Percentiles rank a stretch among this genome's conserved stretches.
Evolutionary conservation across 1,140 invertebrate genomes (phyloP).

Genomic region (Drosophila saltans): DNA sequence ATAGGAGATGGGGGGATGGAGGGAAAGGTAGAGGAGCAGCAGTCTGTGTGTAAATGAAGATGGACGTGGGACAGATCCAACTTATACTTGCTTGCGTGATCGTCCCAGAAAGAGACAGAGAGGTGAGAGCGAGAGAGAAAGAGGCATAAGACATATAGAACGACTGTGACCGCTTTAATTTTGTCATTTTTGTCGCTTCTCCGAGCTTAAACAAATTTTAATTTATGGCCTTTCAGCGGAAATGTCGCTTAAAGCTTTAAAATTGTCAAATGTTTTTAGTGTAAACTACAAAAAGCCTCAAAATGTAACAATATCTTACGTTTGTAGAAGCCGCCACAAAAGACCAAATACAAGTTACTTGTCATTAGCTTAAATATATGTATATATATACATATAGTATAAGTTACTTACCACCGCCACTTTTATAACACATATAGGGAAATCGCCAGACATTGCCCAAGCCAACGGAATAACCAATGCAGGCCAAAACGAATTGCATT

Average conservation of each 20-base stretch:
- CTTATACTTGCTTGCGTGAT: conserved; percentile 54
- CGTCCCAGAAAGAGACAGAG: neutral
- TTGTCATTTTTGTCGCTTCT: conserved; percentile 45
- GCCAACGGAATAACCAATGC: conserved; percentile 95
- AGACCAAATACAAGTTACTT: conserved; percentile 5
- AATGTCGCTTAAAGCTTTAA: conserved; percentile 78
- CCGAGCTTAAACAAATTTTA: conserved; percentile 74
- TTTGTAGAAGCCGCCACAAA: conserved; percentile 30
- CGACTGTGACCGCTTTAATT: conserved; percentile 75
- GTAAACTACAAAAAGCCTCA: conserved; percentile 26
- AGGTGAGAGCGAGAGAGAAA: neutral
- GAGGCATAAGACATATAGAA: conserved; percentile 43
- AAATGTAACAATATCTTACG: conserved; percentile 22
- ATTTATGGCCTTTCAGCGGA: conserved; percentile 77
- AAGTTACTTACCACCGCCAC: conserved; percentile 88
- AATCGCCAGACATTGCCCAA: conserved; percentile 96
- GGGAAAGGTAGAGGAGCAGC: neutral
- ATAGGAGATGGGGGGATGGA: neutral
- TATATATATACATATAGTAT: neutral
- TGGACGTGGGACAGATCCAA: conserved; percentile 55
- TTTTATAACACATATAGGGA: conserved; percentile 93
- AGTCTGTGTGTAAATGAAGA: conserved; percentile 68
- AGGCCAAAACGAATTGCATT: conserved; percentile 94
- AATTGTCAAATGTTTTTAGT: conserved; percentile 57
- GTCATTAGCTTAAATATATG: neutral